phyloP scores from a whole-genome alignment of 1,140 invertebrate species.

The Bacillus rossius region DNA sequence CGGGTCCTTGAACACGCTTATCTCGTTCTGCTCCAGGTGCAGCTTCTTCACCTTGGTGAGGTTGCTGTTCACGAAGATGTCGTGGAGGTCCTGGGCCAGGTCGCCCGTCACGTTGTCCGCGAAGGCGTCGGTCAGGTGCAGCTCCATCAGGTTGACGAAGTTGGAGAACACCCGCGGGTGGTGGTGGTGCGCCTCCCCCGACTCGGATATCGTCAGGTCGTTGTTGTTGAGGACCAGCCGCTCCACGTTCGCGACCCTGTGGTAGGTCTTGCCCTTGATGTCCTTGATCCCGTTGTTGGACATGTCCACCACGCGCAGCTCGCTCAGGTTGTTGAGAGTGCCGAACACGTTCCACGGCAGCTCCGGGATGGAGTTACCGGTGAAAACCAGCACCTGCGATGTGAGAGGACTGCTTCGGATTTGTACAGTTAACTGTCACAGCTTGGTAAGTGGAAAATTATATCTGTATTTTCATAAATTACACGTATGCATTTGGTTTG shows the following conservation, averaged over 20 bases:
- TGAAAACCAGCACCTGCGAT: slow-evolving; percentile 62
- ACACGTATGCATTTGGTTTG: neutral
- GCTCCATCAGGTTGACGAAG: slow-evolving; percentile 62
- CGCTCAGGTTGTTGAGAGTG: slow-evolving; percentile 48
- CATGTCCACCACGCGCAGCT: slow-evolving; percentile 67
- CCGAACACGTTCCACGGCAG: slow-evolving; percentile 71
- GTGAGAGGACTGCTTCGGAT: no score
- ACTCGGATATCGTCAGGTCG: slow-evolving; percentile 53
- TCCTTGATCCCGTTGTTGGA: slow-evolving; percentile 67
- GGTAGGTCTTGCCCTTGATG: slow-evolving; percentile 71
- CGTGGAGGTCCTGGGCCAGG: slow-evolving; percentile 58
- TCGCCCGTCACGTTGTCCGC: slow-evolving; percentile 56
- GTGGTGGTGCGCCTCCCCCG: slow-evolving; percentile 44
- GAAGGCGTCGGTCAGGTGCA: slow-evolving; percentile 73
- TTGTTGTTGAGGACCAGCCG: slow-evolving; percentile 72
- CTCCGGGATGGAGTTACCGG: slow-evolving; percentile 58
- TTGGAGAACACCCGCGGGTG: slow-evolving; percentile 75
- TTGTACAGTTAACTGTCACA: neutral
- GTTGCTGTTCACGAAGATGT: slow-evolving; percentile 65
- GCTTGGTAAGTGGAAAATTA: neutral
- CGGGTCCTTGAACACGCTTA: slow-evolving; percentile 56
- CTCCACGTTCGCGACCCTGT: slow-evolving; percentile 64
- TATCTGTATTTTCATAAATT: slow-evolving; percentile 6
- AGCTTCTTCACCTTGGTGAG: slow-evolving; percentile 61
- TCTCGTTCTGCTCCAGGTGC: slow-evolving; percentile 75